These are phyloP conservation scores for Apus apus DNA, from an alignment of 2,113 vertebrate genomes.

Conservation along the genomic window DNA sequence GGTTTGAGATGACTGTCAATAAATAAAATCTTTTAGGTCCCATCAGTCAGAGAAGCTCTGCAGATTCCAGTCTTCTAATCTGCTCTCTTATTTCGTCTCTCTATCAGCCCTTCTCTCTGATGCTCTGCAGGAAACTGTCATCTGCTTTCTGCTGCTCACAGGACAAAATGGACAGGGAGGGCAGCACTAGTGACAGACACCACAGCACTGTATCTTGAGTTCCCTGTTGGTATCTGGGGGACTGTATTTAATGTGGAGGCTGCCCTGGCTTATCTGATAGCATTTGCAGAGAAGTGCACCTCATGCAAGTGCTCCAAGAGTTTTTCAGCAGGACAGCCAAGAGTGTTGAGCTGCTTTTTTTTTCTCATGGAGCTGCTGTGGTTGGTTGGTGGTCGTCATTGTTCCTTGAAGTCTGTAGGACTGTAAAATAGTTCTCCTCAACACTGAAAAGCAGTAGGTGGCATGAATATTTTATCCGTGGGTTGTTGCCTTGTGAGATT, in stretches of 20 bases:
- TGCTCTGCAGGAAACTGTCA: background rate
- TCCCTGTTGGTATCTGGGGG: background rate
- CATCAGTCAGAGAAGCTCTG: background rate
- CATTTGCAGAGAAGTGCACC: background rate
- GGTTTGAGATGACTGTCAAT: rapidly evolving
- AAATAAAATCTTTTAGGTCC: background rate
- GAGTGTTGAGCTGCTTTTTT: background rate
- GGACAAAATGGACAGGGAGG: background rate
- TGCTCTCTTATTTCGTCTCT: background rate
- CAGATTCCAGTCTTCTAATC: background rate
- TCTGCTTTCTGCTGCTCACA: background rate
- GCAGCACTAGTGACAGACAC: background rate
- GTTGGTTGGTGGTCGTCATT: background rate
- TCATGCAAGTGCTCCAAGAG: background rate
- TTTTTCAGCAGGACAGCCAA: background rate
- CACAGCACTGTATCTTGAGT: background rate
- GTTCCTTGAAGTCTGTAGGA: background rate
- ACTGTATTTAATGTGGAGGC: background rate
- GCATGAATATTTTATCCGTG: background rate
- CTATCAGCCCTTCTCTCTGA: background rate
- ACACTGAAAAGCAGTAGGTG: background rate
- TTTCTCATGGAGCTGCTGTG: background rate
- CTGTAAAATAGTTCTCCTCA: background rate
- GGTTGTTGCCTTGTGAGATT: background rate
- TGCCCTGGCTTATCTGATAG: background rate